Evolutionary conservation across 2,888 invertebrate species (phyloP), one percentile per base, ranked within the genome.

Genomic region (Acrocera orbiculus): DNA sequence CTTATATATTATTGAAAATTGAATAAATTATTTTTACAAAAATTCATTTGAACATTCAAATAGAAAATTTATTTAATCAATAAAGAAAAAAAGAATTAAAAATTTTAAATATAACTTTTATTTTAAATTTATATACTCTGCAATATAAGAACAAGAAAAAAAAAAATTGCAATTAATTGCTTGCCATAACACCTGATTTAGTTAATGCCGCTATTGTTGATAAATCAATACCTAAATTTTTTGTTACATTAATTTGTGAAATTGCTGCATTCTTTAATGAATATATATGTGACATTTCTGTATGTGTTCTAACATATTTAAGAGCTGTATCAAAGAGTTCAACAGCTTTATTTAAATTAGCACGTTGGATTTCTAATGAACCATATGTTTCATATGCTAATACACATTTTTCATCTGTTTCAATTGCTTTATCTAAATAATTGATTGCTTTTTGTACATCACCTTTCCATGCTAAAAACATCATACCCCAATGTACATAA

Each of bases 361-460:
- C 79, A 67, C 61, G 53, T 63, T 93, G 93, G 42, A 93, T 86
- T 70, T 92, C 89, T 43, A 95, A 79, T 16, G 90, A 87, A 45
- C 87, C 93, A 40, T 93, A 65, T 27, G 92, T 90, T 65, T 95
- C 95, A 58, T 85, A 92, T 7, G 87, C 93, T 65, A 90, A 80
- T 61, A 87, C 85, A 65, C 90, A 93, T 57, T 82, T 83, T 32
- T 81, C 76, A 63, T 95, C 95, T 47, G 87, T 67, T 52, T 78
- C 72, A 43, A 93, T 73, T 2, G 87, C 87, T 56, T 77, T 71
- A 41, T 75, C 73, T 49, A 93, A 80, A 38, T 80, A 64, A 43
- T 72, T 66, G 0, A 83, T 68, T 15, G 87, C 82, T 49, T 74
- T 74, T 9, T 80, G 75, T 39, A 85, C 70, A 50, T 89, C 79